A percentile compares a stretch with the other conserved stretches of the same genome.
Conservation (phyloP, 2,888 invertebrate genomes). For the Sepiola atlantica region DNA sequence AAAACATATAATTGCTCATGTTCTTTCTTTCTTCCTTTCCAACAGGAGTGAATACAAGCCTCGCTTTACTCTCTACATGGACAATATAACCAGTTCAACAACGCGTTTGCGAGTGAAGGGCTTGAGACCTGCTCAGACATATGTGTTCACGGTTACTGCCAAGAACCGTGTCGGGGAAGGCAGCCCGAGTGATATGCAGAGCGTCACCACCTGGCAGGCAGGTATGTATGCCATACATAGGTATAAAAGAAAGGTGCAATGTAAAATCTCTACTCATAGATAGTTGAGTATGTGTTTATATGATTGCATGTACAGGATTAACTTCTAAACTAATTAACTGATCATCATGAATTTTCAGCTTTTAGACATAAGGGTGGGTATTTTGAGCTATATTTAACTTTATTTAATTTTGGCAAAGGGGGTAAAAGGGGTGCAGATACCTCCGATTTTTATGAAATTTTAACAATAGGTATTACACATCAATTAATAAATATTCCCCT, state of each 20-base stretch:
- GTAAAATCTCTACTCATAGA: background rate
- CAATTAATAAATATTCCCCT: too few relatives aligned
- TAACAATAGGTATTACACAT: too few relatives aligned
- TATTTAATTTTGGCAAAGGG: too few relatives aligned
- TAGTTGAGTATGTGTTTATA: too few relatives aligned
- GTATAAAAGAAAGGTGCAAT: background rate
- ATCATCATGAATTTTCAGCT: too few relatives aligned
- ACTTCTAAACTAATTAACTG: too few relatives aligned
- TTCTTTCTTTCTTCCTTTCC: background rate
- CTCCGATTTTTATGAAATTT: too few relatives aligned
- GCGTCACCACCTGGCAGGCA: slow-evolving; percentile 63
- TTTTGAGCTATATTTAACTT: too few relatives aligned
- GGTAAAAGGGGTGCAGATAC: too few relatives aligned
- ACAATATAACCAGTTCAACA: slow-evolving; percentile 51
- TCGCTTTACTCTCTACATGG: slow-evolving; percentile 45
- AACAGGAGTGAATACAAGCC: slow-evolving; percentile 40
- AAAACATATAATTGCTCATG: too few relatives aligned
- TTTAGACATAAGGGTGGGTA: too few relatives aligned
- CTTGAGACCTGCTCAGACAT: slow-evolving; percentile 61
- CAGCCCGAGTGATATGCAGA: slow-evolving; percentile 58
- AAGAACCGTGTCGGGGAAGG: slow-evolving; percentile 64
- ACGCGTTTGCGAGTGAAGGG: slow-evolving; percentile 56
- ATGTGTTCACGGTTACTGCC: slow-evolving; percentile 64
- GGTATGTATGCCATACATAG: slow-evolving; percentile 54
- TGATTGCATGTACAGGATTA: too few relatives aligned